These are phyloP conservation scores for Nycticorax nycticorax DNA, from an alignment of 2,113 vertebrate genomes.

Conservation along the genomic window DNA sequence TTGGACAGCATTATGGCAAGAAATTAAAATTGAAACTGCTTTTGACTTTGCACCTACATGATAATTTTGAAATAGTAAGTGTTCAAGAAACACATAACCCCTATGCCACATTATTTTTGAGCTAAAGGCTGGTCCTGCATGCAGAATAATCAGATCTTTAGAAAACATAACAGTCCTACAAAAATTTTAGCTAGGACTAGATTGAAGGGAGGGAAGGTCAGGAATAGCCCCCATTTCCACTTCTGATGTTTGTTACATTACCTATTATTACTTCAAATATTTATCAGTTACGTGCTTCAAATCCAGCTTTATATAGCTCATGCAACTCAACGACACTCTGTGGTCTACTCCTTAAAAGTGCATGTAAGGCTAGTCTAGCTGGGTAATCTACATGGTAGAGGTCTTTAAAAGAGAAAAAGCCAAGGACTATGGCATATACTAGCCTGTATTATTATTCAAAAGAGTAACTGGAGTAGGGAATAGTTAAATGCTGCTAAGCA, in stretches of 20 bases:
- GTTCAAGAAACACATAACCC: neutral
- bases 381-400: neutral
- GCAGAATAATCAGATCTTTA: neutral
- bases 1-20: neutral
- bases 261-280: neutral
- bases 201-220: neutral
- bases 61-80: neutral
- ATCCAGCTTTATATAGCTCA: neutral
- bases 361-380: neutral
- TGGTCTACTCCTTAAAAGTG: neutral
- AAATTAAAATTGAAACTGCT: neutral
- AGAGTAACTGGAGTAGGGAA: neutral
- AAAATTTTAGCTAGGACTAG: neutral
- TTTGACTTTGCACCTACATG: neutral
- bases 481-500: neutral
- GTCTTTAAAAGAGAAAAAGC: neutral
- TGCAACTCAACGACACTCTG: rapidly evolving
- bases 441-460: neutral
- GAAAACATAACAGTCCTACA: neutral
- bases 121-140: neutral
- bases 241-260: neutral
- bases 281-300: neutral
- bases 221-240: neutral
- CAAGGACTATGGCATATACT: neutral
- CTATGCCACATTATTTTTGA: neutral